phyloP scores from a whole-genome alignment of 2,113 vertebrate species.

The Pyrgilauda ruficollis region DNA sequence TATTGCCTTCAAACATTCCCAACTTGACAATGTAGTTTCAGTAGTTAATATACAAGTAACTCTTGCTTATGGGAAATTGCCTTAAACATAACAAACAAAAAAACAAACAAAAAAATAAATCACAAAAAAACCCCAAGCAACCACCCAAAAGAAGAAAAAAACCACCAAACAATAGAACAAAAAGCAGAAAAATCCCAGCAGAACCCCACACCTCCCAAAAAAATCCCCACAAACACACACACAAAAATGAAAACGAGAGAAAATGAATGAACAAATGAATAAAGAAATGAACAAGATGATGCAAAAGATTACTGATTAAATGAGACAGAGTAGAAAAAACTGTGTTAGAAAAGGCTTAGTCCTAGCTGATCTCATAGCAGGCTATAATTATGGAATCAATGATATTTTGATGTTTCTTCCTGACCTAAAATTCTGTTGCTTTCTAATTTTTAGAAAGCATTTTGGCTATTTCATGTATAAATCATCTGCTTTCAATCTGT shows the following conservation, averaged over 20 bases:
- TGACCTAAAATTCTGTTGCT: background rate
- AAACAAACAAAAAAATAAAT: background rate
- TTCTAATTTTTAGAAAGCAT: background rate
- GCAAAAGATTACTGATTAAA: background rate
- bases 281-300: background rate
- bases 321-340: background rate
- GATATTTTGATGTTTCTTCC: background rate
- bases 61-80: background rate
- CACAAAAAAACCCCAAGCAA: background rate
- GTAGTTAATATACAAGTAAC: background rate
- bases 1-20: background rate
- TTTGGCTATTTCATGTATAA: background rate
- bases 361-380: background rate
- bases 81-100: background rate
- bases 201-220: rapidly evolving
- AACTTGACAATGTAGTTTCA: background rate
- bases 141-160: rapidly evolving
- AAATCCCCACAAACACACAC: background rate
- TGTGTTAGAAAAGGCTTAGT: background rate
- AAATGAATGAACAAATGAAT: background rate
- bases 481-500: background rate
- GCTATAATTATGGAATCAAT: background rate
- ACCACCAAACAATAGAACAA: rapidly evolving
- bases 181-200: background rate
- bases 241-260: background rate